phyloP scores from a whole-genome alignment of 2,113 vertebrate species.

The Octodon degus region DNA sequence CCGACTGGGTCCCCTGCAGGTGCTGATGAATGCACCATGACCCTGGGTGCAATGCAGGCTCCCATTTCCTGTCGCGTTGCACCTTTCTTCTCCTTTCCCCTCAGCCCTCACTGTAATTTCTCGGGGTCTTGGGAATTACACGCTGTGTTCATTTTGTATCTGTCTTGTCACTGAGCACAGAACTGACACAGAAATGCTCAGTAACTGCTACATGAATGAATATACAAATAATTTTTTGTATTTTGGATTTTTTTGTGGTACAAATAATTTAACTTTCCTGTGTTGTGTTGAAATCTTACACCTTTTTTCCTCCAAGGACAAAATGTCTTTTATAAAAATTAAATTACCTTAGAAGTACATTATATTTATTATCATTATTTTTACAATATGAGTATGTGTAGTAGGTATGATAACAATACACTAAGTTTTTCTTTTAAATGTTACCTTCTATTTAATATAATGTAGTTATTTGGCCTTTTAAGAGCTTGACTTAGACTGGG shows the following conservation, averaged over 20 bases:
- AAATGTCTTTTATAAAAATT: constrained; percentile 5
- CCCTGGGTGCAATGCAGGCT: not conserved
- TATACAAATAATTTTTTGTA: not conserved
- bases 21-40: not conserved
- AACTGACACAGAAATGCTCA: not conserved
- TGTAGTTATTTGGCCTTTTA: constrained; percentile 57
- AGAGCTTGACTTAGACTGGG: constrained; percentile 29
- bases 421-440: constrained; percentile 30
- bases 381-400: not conserved
- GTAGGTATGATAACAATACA: constrained; percentile 13
- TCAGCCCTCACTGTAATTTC: not conserved
- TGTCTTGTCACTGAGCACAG: not conserved
- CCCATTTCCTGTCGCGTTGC: not conserved
- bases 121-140: not conserved
- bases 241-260: not conserved
- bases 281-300: constrained; percentile 13
- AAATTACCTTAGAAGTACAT: not conserved
- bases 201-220: not conserved
- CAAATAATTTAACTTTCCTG: not conserved
- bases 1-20: not conserved
- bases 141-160: not conserved
- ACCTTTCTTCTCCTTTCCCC: not conserved
- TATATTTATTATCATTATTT: not conserved
- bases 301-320: not conserved
- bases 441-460: constrained; percentile 43